phyloP scores from a whole-genome alignment of 2,113 vertebrate genomes.

The Fregata magnificens region DNA sequence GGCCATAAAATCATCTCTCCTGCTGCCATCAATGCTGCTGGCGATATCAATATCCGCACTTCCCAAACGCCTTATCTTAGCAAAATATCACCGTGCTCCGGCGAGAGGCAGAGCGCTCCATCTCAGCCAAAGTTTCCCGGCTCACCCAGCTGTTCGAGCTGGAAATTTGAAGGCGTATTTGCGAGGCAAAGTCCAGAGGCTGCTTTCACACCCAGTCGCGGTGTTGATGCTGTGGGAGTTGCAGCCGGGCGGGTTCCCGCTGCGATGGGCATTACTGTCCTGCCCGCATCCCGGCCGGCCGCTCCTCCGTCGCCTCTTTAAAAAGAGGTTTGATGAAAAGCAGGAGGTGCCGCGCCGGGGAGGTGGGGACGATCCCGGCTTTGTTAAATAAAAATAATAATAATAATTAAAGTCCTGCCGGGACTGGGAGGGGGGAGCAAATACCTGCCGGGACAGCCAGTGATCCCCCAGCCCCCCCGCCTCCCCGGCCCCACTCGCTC shows the following conservation, averaged over 20 bases:
- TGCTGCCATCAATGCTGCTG: neutral
- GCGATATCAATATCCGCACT: fast-evolving
- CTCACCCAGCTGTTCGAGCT: fast-evolving
- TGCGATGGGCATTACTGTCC: fast-evolving
- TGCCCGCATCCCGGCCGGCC: neutral
- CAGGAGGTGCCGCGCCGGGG: neutral
- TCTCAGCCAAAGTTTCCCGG: fast-evolving
- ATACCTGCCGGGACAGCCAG: neutral
- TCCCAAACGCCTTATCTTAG: neutral
- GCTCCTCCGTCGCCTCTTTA: neutral
- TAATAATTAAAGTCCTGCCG: neutral
- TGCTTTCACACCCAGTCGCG: fast-evolving
- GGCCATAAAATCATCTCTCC: neutral
- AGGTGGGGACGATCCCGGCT: neutral
- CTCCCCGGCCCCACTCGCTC: neutral
- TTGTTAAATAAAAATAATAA: neutral
- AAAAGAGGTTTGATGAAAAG: neutral
- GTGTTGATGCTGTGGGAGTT: fast-evolving
- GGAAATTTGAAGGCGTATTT: neutral
- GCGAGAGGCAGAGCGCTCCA: fast-evolving
- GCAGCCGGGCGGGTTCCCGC: fast-evolving
- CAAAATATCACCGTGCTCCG: fast-evolving
- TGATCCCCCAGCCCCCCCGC: neutral
- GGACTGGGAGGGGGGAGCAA: neutral
- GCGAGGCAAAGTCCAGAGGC: neutral